Evolutionary conservation across 2,888 invertebrate species (phyloP).

Genomic region (Ctenicera cuprea): DNA sequence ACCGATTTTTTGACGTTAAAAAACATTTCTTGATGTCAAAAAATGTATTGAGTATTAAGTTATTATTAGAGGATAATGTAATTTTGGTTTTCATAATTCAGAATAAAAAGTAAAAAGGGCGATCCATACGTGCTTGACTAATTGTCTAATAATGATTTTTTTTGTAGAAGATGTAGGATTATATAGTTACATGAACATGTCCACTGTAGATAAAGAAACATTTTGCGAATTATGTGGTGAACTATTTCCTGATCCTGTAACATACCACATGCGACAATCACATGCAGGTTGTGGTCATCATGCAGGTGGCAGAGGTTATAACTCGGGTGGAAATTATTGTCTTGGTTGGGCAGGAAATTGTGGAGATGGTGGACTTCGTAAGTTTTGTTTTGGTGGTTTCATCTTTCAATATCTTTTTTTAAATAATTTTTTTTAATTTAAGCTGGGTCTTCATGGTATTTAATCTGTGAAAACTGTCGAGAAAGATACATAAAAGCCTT

Average conservation of each 20-base stretch:
- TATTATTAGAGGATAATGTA: too few species aligned
- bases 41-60: too few species aligned
- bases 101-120: too few species aligned
- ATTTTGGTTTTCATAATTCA: too few species aligned
- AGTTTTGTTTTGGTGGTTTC: constrained; percentile 60
- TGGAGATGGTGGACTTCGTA: constrained; percentile 88
- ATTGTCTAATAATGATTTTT: too few species aligned
- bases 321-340: constrained; percentile 91
- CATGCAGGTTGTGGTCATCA: constrained; percentile 95
- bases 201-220: constrained; percentile 63
- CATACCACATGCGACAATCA: constrained; percentile 91
- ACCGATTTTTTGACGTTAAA: too few species aligned
- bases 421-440: constrained; percentile 33
- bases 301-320: constrained; percentile 92
- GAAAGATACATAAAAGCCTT: constrained; percentile 80
- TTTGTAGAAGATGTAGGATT: constrained; percentile 67
- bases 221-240: constrained; percentile 92
- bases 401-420: too few species aligned
- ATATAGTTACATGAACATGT: constrained; percentile 64
- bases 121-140: too few species aligned
- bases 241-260: constrained; percentile 85
- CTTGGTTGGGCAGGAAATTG: constrained; percentile 93
- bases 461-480: constrained; percentile 93
- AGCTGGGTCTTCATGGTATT: constrained; percentile 89
- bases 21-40: too few species aligned